Evolutionary conservation across 2,797 vertebrate genomes (phyloP).

Genomic region (Varecia variegata): DNA sequence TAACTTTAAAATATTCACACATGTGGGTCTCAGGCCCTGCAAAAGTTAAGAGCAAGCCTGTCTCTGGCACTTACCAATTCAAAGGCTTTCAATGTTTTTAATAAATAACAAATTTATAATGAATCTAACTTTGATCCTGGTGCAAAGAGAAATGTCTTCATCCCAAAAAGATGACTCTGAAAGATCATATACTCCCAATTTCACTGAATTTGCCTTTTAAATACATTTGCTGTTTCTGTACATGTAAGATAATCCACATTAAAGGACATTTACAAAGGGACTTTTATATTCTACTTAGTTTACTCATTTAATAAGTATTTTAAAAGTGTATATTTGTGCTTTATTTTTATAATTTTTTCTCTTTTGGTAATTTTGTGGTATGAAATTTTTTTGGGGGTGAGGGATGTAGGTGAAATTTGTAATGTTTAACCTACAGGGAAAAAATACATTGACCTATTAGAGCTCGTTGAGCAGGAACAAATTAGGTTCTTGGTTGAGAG

Average conservation of each 20-base stretch:
- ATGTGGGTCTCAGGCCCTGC: background rate
- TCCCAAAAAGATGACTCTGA: background rate
- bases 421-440: background rate
- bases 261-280: background rate
- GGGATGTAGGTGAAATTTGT: background rate
- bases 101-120: background rate
- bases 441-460: background rate
- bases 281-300: background rate
- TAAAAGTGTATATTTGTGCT: background rate
- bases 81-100: background rate
- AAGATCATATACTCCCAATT: background rate
- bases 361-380: background rate
- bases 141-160: background rate
- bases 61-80: background rate
- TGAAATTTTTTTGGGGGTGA: background rate
- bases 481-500: background rate
- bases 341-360: background rate
- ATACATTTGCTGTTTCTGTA: background rate
- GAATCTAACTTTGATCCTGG: background rate
- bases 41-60: background rate
- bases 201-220: background rate
- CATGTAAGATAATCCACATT: background rate
- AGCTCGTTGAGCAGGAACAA: background rate
- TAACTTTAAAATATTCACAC: background rate
- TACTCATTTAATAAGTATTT: background rate